Base-by-base conservation (phyloP, 1,140 invertebrate genomes). In the Heliconius hermathena region DNA sequence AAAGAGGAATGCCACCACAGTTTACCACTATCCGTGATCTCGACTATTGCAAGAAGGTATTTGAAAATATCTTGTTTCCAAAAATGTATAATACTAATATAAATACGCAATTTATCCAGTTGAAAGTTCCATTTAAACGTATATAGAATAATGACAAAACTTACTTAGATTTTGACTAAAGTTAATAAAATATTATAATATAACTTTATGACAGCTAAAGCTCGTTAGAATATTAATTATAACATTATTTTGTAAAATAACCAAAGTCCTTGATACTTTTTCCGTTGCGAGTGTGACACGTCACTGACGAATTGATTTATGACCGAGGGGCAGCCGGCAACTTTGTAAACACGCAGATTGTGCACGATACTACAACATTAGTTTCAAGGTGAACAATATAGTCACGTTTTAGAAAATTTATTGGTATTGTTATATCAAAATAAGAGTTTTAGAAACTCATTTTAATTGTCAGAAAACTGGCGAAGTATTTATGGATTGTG, bases 221-320 rank as follows among this genome's bases (percentile, higher is more conserved):
- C 57, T 66, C 22, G 3, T 66, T 66, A 66, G 22, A n/a, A 66
- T 66, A 29, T 66, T 66, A 66, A 66, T 66, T 66, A 66, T 66
- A 66, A 13, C 26, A 66, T 29, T 16, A 16, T 22, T 66, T 66
- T 66, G n/a, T 29, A 16, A 66, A 66, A 66, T 66, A 66, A 26
- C 11, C 60, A 6, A 66, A 66, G 22, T 66, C 60, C 60, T 66
- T 72, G 71, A 72, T 72, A 72, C 33, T 72, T 72, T 71, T 87
- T 84, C 81, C 73, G 76, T 85, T 66, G 60, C 60, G 60, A 66
- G 74, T 76, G 57, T 76, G 74, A 71, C 74, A 38, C 74, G 84
- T 78, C 80, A 89, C 88, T 91, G 89, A 92, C 91, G 91, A 92
- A 91, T 92, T 91, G 89, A 92, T 92, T 91, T 91, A 92, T 91